Base-by-base conservation (phyloP, 2,113 vertebrate species). In the Rhadina sibilatrix region DNA sequence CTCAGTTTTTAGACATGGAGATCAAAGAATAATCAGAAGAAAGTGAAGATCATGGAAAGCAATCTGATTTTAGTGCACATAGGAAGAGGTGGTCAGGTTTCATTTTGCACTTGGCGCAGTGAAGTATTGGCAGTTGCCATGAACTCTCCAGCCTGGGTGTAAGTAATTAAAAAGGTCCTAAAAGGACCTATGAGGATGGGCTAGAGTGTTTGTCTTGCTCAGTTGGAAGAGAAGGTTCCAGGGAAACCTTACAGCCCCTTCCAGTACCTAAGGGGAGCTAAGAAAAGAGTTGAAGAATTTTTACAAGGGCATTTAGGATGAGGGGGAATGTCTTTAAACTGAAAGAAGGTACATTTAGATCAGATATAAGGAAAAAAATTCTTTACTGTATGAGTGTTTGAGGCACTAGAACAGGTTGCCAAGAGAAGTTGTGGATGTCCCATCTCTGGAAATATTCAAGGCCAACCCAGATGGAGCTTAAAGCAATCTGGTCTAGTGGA, bases 11-110 rank as follows among this genome's bases (percentile, higher is more conserved):
- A 61, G 57, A 74, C 83, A 83, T 47, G 64, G 64, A 91, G 16
- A 78, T 95, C 56, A 18, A 61, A 78, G 28, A 95, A 83, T 94
- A 91, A 78, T 72, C 70, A 75, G 44, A 88, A 82, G 16, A 74
- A 94, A 94, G 35, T 53, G 61, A 35, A 49, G 38, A 61, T 77
- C 88, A 68, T 93, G 53, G 81, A 83, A 89, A 90, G 54, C 72
- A 92, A 31, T 74, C 65, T 93, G 75, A 92, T 97, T 90, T 92
- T 93, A 74, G 40, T 65, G 91, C 68, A 92, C 44, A n/a, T 18
- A 86, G 80, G 49, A 93, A 96, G 83, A 86, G n/a, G 33, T 59
- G 23, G 61, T 5, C 11, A 88, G 60, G 42, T 83, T 96, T 93
- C n/a, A 83, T 91, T 94, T 77, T 93, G 56, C 84, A 63, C 77